A percentile compares a stretch with the other conserved stretches of the same genome.
Conservation (phyloP, 1,140 invertebrate genomes). For the Schlechtendalia chinensis region DNA sequence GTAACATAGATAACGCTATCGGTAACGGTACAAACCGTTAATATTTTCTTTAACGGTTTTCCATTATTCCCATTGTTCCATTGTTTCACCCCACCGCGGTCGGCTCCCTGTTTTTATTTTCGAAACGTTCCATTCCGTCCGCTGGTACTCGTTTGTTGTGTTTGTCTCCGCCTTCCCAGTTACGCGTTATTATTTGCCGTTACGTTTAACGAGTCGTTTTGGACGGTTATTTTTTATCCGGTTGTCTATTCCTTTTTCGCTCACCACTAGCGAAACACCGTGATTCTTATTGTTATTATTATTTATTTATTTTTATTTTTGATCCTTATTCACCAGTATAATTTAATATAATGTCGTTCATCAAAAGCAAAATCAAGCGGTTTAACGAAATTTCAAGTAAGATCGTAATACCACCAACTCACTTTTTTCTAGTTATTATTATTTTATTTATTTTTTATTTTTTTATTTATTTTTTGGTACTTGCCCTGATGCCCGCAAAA, state of each 20-base stretch:
- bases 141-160: neutral
- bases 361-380: constrained; percentile 35
- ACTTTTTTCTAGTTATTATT: no score
- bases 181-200: neutral
- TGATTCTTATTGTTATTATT: neutral
- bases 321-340: neutral
- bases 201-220: no score
- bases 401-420: neutral
- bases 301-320: neutral
- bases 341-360: constrained; percentile 9
- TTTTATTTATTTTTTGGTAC: no score
- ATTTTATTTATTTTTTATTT: no score
- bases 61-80: neutral
- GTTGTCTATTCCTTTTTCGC: no score
- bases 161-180: no score
- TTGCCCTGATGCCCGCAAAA: no score
- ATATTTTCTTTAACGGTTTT: constrained; percentile 40
- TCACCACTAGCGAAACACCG: no score
- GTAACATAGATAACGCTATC: constrained; percentile 5
- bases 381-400: constrained; percentile 45
- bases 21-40: constrained; percentile 14
- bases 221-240: neutral
- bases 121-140: neutral
- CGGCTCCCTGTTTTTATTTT: neutral
- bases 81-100: neutral